phyloP scores from a whole-genome alignment of 2,888 invertebrate genomes.

The Drosophila nigritarsus region DNA sequence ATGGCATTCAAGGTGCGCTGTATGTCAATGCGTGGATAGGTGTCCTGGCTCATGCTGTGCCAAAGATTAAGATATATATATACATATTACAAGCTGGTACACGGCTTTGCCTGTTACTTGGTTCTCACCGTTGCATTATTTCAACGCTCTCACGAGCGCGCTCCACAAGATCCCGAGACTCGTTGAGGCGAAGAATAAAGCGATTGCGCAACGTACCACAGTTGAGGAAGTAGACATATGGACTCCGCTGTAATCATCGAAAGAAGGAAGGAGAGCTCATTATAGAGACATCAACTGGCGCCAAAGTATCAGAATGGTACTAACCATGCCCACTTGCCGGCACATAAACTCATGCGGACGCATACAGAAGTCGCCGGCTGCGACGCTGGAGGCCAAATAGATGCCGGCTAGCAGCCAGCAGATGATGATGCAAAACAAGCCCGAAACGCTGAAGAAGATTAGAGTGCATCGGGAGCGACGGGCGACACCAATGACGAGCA shows the following conservation, averaged over 20 bases:
- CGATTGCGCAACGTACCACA: slow-evolving; percentile 85
- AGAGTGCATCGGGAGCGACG: slow-evolving; percentile 92
- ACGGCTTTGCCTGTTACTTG: neutral
- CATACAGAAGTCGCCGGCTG: slow-evolving; percentile 93
- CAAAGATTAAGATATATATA: neutral
- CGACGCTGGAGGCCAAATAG: slow-evolving; percentile 93
- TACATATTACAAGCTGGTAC: neutral
- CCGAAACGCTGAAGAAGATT: slow-evolving; percentile 95
- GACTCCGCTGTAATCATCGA: slow-evolving; percentile 80
- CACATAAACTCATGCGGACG: slow-evolving; percentile 89
- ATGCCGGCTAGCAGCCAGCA: slow-evolving; percentile 95
- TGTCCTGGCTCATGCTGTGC: slow-evolving; percentile 84
- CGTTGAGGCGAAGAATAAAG: slow-evolving; percentile 85
- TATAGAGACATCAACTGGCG: neutral
- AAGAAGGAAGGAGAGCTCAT: neutral
- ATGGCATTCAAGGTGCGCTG: slow-evolving; percentile 82
- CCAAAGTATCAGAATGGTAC: slow-evolving; percentile 28
- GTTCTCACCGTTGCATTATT: slow-evolving; percentile 80
- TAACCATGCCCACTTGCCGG: slow-evolving; percentile 85
- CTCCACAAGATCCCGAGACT: slow-evolving; percentile 85
- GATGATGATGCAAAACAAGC: slow-evolving; percentile 86
- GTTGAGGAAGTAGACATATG: slow-evolving; percentile 85
- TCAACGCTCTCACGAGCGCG: slow-evolving; percentile 84
- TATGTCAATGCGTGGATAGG: slow-evolving; percentile 84
- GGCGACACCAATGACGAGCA: slow-evolving; percentile 85